phyloP scores from a whole-genome alignment of 2,888 invertebrate genomes.

The Timandra comae region DNA sequence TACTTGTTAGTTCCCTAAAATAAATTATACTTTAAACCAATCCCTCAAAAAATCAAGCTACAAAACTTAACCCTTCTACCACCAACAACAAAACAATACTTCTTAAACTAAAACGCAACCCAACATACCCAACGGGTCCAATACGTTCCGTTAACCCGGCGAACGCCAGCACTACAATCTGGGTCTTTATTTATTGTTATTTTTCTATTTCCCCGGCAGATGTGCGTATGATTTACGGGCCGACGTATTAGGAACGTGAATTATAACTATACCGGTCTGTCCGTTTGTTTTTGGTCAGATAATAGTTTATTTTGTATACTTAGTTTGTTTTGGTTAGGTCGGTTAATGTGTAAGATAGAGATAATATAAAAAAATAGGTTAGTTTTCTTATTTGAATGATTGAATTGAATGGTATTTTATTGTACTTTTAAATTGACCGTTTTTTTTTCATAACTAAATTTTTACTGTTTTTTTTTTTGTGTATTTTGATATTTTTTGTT shows the following conservation, averaged over 20 bases:
- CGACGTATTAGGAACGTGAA: conserved; percentile 66
- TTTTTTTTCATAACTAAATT: too few species aligned
- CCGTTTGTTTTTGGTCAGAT: conserved; percentile 35
- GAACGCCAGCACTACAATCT: conserved; percentile 35
- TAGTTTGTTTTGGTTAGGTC: conserved; percentile 2
- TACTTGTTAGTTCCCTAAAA: too few species aligned
- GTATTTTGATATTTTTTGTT: too few species aligned
- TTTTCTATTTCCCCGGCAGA: conserved; percentile 76
- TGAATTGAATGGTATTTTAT: too few species aligned
- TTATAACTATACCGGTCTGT: conserved; percentile 38
- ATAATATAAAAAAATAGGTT: background rate
- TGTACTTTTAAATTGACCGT: too few species aligned
- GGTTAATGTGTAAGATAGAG: conserved; percentile 2
- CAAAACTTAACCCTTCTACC: too few species aligned
- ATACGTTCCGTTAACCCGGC: conserved; percentile 29
- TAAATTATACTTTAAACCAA: too few species aligned
- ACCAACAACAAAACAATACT: too few species aligned
- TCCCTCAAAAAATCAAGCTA: too few species aligned
- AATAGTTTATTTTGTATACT: conserved; percentile 25
- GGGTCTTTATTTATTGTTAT: conserved; percentile 75
- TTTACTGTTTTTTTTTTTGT: too few species aligned
- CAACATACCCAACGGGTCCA: background rate
- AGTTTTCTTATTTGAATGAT: too few species aligned
- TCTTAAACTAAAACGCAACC: too few species aligned
- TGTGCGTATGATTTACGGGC: conserved; percentile 72